Evolutionary conservation across 1,140 invertebrate species (phyloP), one percentile per base, ranked within the genome.

Genomic region (Ips typographus): DNA sequence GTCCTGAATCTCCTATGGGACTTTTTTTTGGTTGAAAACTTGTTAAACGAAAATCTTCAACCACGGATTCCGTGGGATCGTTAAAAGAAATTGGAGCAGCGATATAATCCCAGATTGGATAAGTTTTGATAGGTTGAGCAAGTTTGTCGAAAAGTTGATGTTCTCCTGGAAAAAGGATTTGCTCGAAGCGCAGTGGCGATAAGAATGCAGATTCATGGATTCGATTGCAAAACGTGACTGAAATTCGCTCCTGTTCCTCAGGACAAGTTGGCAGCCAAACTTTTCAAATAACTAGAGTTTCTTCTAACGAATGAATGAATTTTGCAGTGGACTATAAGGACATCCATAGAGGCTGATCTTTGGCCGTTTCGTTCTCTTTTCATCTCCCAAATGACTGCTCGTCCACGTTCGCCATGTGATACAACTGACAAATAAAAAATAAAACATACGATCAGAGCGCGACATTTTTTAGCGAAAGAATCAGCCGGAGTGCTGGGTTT

Each of bases 61-160:
- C 51, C 41, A 53, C 6, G 62, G 52, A 67, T 41, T 56, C 42
- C 42, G 22, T 6, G 56, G 41, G 38, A 61, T 52, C 68, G 68
- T 70, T 70, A 64, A 65, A 60, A 70, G 68, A 70, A 70, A 64
- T 70, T 70, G 53, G 61, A 56, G 49, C 53, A 49, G 55, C 42
- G 61, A 70, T 70, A 64, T 70, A 64, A 56, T 61, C 40, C 53
- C 36, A 70, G 68, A 70, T 70, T 70, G 68, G 68, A 70, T 70
- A 70, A 70, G 68, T 70, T 70, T 70, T 70, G 55, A 70, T 70
- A 58, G 61, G 59, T 64, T 65, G 37, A 41, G 53, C 53, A 65
- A 70, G 61, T 70, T 70, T 65, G 61, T 70, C 62, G n/a, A 56
- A 60, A 70, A 70, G 61, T 65, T 64, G 68, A 70, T 63, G 60